Conservation (phyloP, 2,888 invertebrate species). For the Stenchaetothrips biformis region DNA sequence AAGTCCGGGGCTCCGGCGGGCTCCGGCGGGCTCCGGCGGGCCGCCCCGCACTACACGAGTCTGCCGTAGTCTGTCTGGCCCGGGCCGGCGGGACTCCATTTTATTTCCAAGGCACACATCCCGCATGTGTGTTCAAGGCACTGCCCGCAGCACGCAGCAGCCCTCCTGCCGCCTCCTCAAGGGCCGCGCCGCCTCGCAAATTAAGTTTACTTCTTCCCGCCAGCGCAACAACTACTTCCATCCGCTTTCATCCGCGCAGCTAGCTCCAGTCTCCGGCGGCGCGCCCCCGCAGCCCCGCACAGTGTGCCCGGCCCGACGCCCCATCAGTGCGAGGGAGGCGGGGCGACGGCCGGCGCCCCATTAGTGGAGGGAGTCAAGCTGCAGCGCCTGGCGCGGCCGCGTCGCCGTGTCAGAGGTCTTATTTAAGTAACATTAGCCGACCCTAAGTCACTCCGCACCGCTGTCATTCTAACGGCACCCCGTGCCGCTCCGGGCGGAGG, state of each 20-base stretch:
- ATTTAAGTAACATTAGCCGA: conserved; percentile 16
- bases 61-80: too few species aligned
- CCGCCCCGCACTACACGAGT: background rate
- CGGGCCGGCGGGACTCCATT: background rate
- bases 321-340: background rate
- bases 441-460: background rate
- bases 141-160: background rate
- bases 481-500: too few species aligned
- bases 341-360: background rate
- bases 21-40: background rate
- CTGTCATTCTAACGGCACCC: background rate
- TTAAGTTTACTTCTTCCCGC: background rate
- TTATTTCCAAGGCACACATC: conserved; percentile 1
- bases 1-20: background rate
- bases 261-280: background rate
- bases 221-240: background rate
- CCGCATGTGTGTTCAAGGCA: background rate
- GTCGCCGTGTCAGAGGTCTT: background rate
- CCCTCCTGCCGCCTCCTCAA: too few species aligned
- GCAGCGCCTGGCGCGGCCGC: background rate
- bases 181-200: background rate
- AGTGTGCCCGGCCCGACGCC: too few species aligned
- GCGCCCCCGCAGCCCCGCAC: background rate
- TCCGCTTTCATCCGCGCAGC: too few species aligned
- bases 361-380: background rate